These are phyloP conservation scores for Rhinoraja longicauda DNA, from an alignment of 2,797 vertebrate genomes.

Conservation along the genomic window DNA sequence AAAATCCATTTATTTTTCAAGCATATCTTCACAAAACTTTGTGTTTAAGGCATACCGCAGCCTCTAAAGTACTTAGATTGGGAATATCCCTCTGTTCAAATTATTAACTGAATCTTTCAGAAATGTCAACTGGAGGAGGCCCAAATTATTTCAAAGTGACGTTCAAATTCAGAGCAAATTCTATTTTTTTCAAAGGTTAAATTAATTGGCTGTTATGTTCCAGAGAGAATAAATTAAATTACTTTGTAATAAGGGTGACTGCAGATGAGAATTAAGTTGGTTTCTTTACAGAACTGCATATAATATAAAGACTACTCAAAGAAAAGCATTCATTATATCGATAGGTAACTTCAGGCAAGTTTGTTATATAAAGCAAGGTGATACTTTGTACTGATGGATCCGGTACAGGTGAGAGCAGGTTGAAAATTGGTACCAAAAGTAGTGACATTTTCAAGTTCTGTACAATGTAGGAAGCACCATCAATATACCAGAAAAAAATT, in stretches of 20 bases:
- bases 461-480: too few relatives aligned
- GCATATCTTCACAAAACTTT: not conserved
- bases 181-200: not conserved
- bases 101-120: not conserved
- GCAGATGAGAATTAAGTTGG: not conserved
- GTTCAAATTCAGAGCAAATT: not conserved
- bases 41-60: not conserved
- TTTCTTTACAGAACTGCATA: not conserved
- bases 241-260: not conserved
- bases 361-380: not conserved
- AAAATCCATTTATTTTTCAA: not conserved
- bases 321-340: not conserved
- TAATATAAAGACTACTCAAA: not conserved
- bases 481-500: too few relatives aligned
- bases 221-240: not conserved
- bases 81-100: not conserved
- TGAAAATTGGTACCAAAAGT: too few relatives aligned
- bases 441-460: too few relatives aligned
- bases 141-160: not conserved
- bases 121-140: not conserved
- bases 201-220: not conserved
- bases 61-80: not conserved
- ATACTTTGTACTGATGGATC: too few relatives aligned
- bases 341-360: not conserved
- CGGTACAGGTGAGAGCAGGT: too few relatives aligned